Evolutionary conservation across 2,113 vertebrate genomes (phyloP), one percentile per base, ranked within the genome.

Genomic region (Dromaius novaehollandiae): DNA sequence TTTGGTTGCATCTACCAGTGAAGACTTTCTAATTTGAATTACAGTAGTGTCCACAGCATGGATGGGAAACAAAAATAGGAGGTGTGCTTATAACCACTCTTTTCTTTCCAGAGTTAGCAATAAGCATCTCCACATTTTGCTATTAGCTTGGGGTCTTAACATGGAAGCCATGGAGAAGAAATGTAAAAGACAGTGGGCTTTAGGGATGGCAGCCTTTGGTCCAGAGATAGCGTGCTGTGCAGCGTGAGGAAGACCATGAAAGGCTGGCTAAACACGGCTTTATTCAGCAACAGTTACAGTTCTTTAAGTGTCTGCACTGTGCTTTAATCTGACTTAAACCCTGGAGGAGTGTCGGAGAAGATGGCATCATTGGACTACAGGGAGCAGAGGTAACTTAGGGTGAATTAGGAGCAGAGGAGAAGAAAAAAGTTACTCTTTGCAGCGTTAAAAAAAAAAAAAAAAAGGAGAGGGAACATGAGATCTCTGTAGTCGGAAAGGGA

Each of bases 401-500:
- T 34, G 30, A 48, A 36, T 8, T 25, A 46, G n/a, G 48, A 38
- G 56, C 56, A 60, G 70, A 34, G 25, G 34, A 48, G n/a, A 38
- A 38, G n/a, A 9, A 60, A 60, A 34, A 60, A 34, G 58, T 38
- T 85, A 14, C 38, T 88, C 42, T 34, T 53, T 14, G 24, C 20
- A n/a, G 66, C 12, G 32, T 19, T 13, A 60, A 34, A 60, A 34
- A 56, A 60, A 46, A 34, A 56, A 60, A 46, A 8, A 75, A 20
- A n/a, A 9, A 11, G 12, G 32, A 1, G 2, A 73, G 50, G 34
- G 9, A 34, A 48, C 1, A 1, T 14, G 55, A 63, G 36, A 65
- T 44, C 6, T 34, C 50, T 68, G 77, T 32, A 14, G 34, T 14
- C 46, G 38, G 22, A 68, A 63, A 9, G 40, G 46, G 46, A 25